Evolutionary conservation across 2,888 invertebrate species (phyloP).

Genomic region (Atethmia centrago): DNA sequence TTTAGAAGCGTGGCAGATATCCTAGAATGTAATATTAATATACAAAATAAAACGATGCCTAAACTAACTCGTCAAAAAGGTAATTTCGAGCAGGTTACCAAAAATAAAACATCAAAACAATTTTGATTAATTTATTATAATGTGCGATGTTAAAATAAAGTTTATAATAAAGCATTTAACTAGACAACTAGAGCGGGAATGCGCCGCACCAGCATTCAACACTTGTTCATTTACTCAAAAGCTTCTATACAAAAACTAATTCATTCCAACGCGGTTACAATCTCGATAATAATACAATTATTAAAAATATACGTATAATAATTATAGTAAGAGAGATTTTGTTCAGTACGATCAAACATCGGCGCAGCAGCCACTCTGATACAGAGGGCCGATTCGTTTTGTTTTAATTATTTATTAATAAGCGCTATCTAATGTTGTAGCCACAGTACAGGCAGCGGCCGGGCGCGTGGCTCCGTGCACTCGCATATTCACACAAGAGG

Average conservation of each 20-base stretch:
- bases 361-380: slow-evolving; percentile 85
- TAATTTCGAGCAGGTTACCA: slow-evolving; percentile 35
- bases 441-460: slow-evolving; percentile 69
- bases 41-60: no score
- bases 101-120: slow-evolving; percentile 77
- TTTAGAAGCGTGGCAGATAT: no score
- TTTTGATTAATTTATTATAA: slow-evolving; percentile 91
- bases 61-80: slow-evolving; percentile 26
- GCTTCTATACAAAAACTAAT: slow-evolving; percentile 80
- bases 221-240: slow-evolving; percentile 79
- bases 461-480: slow-evolving; percentile 8
- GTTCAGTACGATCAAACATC: slow-evolving; percentile 80
- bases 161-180: slow-evolving; percentile 90
- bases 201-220: slow-evolving; percentile 74
- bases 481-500: slow-evolving; percentile 35
- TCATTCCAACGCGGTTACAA: slow-evolving; percentile 79
- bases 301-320: slow-evolving; percentile 72
- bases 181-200: slow-evolving; percentile 75
- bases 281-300: slow-evolving; percentile 77
- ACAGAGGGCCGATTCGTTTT: slow-evolving; percentile 84
- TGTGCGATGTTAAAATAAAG: slow-evolving; percentile 91
- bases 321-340: slow-evolving; percentile 80
- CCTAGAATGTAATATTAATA: no score
- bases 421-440: slow-evolving; percentile 85
- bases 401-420: slow-evolving; percentile 79